Evolutionary conservation across 1,140 invertebrate genomes (phyloP).

Genomic region (Sarcophaga peregrina): DNA sequence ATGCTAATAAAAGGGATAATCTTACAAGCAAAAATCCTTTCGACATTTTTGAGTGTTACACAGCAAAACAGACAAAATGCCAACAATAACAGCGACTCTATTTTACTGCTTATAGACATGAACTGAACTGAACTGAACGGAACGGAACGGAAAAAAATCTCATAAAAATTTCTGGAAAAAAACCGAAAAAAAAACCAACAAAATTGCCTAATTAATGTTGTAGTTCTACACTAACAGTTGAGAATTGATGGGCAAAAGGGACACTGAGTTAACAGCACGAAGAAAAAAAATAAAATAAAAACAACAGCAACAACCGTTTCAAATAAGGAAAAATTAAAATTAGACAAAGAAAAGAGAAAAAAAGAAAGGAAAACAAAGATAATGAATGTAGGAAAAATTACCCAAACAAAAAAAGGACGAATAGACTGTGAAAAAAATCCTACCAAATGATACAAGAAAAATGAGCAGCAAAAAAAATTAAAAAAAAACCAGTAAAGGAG

Average conservation of each 20-base stretch:
- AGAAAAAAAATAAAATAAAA: not conserved
- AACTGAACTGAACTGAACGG: not conserved
- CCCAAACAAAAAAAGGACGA: not conserved
- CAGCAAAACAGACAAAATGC: not conserved
- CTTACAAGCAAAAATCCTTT: constrained; percentile 35
- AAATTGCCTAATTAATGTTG: constrained; percentile 31
- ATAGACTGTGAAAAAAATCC: not conserved
- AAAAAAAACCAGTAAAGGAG: too few species aligned
- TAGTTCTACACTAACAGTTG: constrained; percentile 1
- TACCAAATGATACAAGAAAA: not conserved
- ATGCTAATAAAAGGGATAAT: constrained; percentile 37
- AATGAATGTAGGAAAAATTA: constrained; percentile 6
- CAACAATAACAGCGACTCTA: not conserved
- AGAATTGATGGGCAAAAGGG: constrained; percentile 35
- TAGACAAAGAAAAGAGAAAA: not conserved
- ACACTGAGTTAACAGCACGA: constrained; percentile 7
- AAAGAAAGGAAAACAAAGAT: constrained; percentile 18
- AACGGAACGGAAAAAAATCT: not conserved
- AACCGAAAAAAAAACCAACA: not conserved
- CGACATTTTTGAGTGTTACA: constrained; percentile 37
- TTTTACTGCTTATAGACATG: constrained; percentile 15
- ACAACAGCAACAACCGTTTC: not conserved
- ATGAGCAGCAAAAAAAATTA: too few species aligned
- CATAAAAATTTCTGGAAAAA: not conserved
- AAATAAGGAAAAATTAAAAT: constrained; percentile 22